Percentiles rank a stretch among this genome's conserved stretches.
Conservation (phyloP, 2,797 vertebrate genomes). For the Siniperca obscura region DNA sequence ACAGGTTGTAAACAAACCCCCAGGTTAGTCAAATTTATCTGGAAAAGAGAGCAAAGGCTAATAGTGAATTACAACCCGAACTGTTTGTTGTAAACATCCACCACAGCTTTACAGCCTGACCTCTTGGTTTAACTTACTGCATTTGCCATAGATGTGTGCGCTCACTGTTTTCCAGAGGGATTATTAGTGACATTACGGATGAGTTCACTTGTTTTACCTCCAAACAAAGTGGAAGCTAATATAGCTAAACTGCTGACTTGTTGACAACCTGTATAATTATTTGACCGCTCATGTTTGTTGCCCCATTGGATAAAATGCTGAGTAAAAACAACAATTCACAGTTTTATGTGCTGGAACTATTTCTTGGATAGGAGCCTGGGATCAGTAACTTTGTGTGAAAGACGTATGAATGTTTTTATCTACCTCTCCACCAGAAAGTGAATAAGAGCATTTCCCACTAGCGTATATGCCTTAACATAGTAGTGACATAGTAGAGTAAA, state of each 20-base stretch:
- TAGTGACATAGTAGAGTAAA: not conserved
- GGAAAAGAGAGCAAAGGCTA: not conserved
- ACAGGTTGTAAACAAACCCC: not conserved
- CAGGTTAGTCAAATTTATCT: not conserved
- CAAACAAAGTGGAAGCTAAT: not conserved
- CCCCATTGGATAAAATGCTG: not conserved
- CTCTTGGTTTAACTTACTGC: not conserved
- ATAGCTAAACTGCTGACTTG: not conserved
- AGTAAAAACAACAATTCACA: not conserved
- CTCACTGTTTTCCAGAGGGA: not conserved
- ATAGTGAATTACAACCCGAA: not conserved
- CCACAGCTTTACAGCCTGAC: not conserved
- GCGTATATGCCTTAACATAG: not conserved
- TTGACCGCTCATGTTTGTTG: not conserved
- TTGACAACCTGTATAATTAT: not conserved
- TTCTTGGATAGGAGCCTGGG: not conserved
- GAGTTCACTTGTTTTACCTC: not conserved
- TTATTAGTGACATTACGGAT: not conserved
- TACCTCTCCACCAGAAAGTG: not conserved
- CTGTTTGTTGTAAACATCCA: not conserved
- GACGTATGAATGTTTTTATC: too few species aligned
- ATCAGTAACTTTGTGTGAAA: not conserved
- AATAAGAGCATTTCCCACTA: not conserved
- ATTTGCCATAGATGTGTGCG: not conserved
- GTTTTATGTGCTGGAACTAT: not conserved